Base-by-base conservation (phyloP, 1,140 invertebrate species). In the Calycopis cecrops region DNA sequence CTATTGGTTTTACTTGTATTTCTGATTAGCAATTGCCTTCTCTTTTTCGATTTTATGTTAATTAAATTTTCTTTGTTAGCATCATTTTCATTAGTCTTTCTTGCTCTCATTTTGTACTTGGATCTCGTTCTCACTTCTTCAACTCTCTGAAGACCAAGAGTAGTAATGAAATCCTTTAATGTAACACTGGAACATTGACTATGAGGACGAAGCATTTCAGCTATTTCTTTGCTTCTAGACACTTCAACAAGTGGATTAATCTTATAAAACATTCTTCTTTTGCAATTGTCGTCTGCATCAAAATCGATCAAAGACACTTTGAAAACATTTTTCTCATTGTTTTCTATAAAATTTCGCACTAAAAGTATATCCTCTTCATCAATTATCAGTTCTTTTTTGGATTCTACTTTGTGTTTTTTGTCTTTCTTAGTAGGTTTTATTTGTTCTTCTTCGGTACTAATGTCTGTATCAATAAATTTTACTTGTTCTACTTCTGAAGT, bases 191-290 rank as follows among this genome's bases (percentile, higher is more conserved):
- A 48, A 21, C 47, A 48, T 18, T 48, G 47, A 48, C 47, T 48
- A 11, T 16, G 47, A 21, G 47, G 47, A 48, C 47, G 47, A 48
- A 48, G 9, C 47, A 48, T 48, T 33, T 48, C 16, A 10, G 47
- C 47, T 9, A 48, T 48, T 1, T 48, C 10, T 33, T 0, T 8
- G 21, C 47, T 48, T 9, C 18, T 48, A 3, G 16, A n/a, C 47
- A 48, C 47, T 48, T 18, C 47, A 12, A 48, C 47, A 11, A 48
- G 47, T n/a, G 47, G 47, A 48, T 55, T 55, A 6, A 55, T 55
- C 37, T 55, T 55, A 35, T 55, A 55, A 44, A 48, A 55, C 3
- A 55, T 21, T 0, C 9, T 11, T 16, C 14, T 35, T 38, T 55
- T 55, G 16, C 44, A 55, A 37, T 48, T 33, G 11, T 48, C 53